These are phyloP conservation scores for Eupithecia vulgata DNA, from an alignment of 2,888 invertebrate species.

Conservation along the genomic window DNA sequence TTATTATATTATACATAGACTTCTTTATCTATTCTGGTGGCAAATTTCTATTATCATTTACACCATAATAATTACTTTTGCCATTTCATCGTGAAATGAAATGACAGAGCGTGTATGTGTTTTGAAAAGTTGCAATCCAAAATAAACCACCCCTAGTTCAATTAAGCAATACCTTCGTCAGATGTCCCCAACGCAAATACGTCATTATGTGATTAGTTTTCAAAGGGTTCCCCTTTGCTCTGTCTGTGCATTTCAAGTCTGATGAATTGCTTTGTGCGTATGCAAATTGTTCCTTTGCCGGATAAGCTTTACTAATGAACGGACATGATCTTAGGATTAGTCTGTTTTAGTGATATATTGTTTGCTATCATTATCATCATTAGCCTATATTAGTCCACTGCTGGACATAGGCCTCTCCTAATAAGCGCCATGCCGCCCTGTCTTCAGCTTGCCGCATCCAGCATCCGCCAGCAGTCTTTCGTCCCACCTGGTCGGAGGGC, in stretches of 20 bases:
- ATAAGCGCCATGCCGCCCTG: too few relatives aligned
- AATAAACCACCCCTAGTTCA: slow-evolving; percentile 44
- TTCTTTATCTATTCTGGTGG: not conserved
- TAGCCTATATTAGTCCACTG: too few relatives aligned
- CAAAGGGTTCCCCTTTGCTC: slow-evolving; percentile 59
- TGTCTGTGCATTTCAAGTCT: slow-evolving; percentile 57
- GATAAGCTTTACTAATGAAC: slow-evolving; percentile 27
- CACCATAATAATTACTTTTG: not conserved
- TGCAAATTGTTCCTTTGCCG: slow-evolving; percentile 33
- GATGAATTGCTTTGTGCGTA: slow-evolving; percentile 50
- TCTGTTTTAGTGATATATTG: not conserved
- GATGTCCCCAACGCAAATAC: slow-evolving; percentile 64
- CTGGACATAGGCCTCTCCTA: too few relatives aligned
- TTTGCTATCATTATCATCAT: too few relatives aligned
- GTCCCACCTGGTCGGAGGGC: too few relatives aligned
- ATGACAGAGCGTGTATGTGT: too few relatives aligned
- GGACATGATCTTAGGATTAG: slow-evolving; percentile 1
- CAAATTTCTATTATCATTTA: not conserved
- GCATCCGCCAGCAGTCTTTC: too few relatives aligned
- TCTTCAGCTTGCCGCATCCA: too few relatives aligned
- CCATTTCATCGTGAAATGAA: too few relatives aligned
- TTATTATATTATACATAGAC: too few relatives aligned
- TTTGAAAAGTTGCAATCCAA: slow-evolving; percentile 16
- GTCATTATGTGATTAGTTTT: slow-evolving; percentile 69
- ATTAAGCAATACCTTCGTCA: slow-evolving; percentile 58